Conservation (phyloP, 2,113 vertebrate genomes). For the Progne subis region DNA sequence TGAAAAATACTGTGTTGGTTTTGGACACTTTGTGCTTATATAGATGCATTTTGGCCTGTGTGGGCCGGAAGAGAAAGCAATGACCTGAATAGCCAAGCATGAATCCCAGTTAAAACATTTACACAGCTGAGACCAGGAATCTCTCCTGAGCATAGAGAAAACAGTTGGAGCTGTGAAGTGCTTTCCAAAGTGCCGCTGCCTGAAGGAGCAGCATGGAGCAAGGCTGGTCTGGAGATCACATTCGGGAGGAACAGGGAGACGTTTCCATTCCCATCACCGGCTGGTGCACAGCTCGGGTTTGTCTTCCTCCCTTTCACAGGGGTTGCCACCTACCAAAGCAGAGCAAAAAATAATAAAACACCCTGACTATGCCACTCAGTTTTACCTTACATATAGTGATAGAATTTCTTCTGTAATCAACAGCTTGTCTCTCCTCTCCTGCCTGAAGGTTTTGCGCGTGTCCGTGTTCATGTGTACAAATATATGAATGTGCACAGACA, state of each 20-base stretch:
- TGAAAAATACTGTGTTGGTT: constrained; percentile 53
- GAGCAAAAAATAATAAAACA: background rate
- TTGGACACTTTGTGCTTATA: constrained; percentile 56
- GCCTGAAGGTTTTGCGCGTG: background rate
- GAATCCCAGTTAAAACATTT: constrained; percentile 72
- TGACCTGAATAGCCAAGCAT: constrained; percentile 59
- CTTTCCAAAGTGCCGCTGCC: background rate
- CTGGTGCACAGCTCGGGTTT: background rate
- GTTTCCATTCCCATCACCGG: constrained; percentile 17
- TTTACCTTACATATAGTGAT: background rate
- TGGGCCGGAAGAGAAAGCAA: constrained; percentile 55
- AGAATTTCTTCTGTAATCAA: background rate
- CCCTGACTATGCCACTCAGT: background rate
- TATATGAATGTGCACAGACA: background rate
- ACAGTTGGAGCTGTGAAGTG: constrained; percentile 33
- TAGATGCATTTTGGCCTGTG: constrained; percentile 60
- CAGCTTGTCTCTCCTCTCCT: background rate
- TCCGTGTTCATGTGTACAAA: too few relatives aligned
- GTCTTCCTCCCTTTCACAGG: background rate
- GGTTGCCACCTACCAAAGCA: background rate
- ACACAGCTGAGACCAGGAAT: constrained; percentile 68
- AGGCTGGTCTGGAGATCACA: constrained; percentile 1
- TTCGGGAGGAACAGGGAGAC: background rate
- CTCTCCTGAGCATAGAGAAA: constrained; percentile 50
- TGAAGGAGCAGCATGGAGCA: background rate